These are phyloP conservation scores for Leptinotarsa tumamoca DNA, from an alignment of 2,888 invertebrate species.

Conservation along the genomic window DNA sequence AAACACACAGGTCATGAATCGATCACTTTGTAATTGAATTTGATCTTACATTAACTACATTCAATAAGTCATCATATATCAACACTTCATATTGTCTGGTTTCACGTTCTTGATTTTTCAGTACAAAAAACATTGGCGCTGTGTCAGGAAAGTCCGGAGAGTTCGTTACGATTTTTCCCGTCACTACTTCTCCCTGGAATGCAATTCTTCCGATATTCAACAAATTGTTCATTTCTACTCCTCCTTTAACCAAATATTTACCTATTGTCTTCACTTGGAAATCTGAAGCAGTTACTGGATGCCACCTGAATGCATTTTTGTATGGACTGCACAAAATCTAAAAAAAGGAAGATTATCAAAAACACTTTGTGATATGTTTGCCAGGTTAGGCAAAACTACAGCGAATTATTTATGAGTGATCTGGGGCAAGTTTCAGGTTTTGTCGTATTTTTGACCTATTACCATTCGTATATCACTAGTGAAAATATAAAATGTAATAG, in stretches of 20 bases:
- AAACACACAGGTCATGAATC: too few species aligned
- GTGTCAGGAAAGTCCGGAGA: constrained; percentile 4
- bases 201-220: constrained; percentile 45
- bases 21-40: too few species aligned
- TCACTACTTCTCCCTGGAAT: constrained; percentile 44
- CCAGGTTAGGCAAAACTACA: too few species aligned
- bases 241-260: constrained; percentile 45
- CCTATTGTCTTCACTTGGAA: constrained; percentile 43
- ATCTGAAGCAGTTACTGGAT: constrained; percentile 38
- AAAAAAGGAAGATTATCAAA: constrained; percentile 19
- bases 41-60: background rate
- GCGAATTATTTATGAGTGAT: too few species aligned
- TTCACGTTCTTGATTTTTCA: constrained; percentile 19
- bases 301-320: constrained; percentile 40
- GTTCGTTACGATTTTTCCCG: constrained; percentile 41
- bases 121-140: constrained; percentile 9
- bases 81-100: constrained; percentile 12
- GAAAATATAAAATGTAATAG: too few species aligned
- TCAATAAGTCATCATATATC: background rate
- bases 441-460: too few species aligned
- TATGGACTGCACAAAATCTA: constrained; percentile 45
- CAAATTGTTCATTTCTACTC: constrained; percentile 39
- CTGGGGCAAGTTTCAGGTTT: too few species aligned
- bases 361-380: too few species aligned
- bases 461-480: too few species aligned